Percentiles rank a stretch among this genome's conserved stretches.
These are phyloP conservation scores for Mormyrus lacerda DNA, from an alignment of 2,113 vertebrate species.

Conservation along the genomic window DNA sequence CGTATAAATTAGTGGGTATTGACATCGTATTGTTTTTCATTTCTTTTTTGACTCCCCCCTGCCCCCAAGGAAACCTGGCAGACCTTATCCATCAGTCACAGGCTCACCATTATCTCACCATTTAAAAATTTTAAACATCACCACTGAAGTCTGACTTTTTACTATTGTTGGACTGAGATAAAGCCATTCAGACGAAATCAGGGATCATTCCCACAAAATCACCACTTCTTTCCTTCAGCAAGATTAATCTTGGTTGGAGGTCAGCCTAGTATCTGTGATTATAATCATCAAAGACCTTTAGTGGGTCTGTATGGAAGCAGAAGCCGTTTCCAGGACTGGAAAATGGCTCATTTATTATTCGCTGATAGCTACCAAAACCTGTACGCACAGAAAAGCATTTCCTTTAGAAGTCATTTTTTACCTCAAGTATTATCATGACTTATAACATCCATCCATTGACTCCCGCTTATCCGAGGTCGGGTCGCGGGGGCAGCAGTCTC, in stretches of 20 bases:
- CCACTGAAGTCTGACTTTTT: not conserved
- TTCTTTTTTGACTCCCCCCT: not conserved
- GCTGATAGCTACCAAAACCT: not conserved
- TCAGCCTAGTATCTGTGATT: not conserved
- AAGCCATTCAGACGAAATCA: not conserved
- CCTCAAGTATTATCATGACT: not conserved
- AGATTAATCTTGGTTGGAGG: not conserved
- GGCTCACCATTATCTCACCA: not conserved
- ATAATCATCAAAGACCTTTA: not conserved
- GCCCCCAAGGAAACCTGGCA: not conserved
- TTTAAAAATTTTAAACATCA: not conserved
- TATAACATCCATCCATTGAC: too few species aligned
- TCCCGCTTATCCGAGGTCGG: too few species aligned
- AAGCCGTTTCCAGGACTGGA: not conserved
- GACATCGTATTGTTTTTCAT: not conserved
- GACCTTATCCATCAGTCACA: not conserved
- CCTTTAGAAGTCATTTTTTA: not conserved
- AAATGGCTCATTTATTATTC: constrained; percentile 3
- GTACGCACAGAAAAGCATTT: not conserved
- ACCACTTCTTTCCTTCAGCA: constrained; percentile 12
- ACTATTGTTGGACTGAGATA: not conserved
- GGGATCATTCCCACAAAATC: not conserved
- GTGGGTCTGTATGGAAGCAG: constrained; percentile 3
- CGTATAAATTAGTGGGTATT: not conserved
- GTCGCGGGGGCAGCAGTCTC: too few species aligned